Evolutionary conservation across 2,797 vertebrate species (phyloP).

Genomic region (Malacoctenus gilli): DNA sequence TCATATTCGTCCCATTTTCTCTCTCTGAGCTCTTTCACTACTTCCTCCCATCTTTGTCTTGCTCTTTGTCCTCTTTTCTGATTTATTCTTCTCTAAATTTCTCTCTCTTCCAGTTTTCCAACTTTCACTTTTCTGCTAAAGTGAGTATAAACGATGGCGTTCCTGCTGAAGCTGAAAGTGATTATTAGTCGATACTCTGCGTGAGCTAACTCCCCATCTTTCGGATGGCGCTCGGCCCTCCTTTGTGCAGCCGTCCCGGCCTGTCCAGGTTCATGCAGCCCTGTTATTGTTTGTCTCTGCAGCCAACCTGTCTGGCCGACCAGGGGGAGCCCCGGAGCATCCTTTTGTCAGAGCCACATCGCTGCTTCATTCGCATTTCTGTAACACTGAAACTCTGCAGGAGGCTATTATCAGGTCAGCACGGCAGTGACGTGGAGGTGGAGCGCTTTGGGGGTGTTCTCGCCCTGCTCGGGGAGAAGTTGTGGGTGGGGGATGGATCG

Average conservation of each 20-base stretch:
- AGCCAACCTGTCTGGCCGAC: constrained; percentile 88
- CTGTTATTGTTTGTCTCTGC: constrained; percentile 70
- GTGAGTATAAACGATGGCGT: constrained; percentile 15
- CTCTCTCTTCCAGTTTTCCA: constrained; percentile 35
- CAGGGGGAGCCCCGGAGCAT: constrained; percentile 77
- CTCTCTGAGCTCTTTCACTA: not conserved
- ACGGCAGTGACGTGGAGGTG: constrained; percentile 34
- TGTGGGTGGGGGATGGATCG: constrained; percentile 37
- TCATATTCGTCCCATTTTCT: not conserved
- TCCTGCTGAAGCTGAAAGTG: constrained; percentile 5
- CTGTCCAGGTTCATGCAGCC: constrained; percentile 53
- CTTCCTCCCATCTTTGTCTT: not conserved
- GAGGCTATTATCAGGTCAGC: constrained; percentile 91
- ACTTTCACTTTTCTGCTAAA: constrained; percentile 34
- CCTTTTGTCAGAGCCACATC: constrained; percentile 87
- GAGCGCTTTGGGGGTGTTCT: constrained; percentile 42
- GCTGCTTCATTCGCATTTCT: constrained; percentile 90
- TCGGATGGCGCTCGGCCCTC: constrained; percentile 50
- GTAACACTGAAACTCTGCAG: constrained; percentile 82
- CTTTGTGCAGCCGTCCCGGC: constrained; percentile 49
- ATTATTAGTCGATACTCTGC: constrained; percentile 40
- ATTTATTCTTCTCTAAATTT: constrained; percentile 3
- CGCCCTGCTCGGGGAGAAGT: constrained; percentile 21
- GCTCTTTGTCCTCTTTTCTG: constrained; percentile 2
- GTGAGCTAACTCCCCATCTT: constrained; percentile 54